Conservation (phyloP, 2,113 vertebrate genomes). For the Rhipidura dahli region DNA sequence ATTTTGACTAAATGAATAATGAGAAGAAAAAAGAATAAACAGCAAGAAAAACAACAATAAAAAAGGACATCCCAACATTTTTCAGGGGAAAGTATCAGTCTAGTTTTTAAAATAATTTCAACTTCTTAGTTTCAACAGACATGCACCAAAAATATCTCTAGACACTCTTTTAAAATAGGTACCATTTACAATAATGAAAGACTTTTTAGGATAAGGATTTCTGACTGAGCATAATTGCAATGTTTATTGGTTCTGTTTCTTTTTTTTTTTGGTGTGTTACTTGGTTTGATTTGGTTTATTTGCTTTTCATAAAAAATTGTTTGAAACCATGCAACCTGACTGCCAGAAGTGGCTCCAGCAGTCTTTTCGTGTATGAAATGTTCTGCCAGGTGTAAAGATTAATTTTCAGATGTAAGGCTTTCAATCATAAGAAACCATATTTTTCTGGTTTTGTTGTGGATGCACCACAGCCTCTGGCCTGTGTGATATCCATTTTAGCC, state of each 20-base stretch:
- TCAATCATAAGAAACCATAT: background rate
- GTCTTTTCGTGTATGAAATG: background rate
- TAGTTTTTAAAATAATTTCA: background rate
- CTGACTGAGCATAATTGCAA: background rate
- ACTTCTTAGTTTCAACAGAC: background rate
- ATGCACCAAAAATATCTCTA: background rate
- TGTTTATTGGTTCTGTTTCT: background rate
- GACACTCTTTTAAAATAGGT: background rate
- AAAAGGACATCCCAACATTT: rapidly evolving
- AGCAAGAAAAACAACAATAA: background rate
- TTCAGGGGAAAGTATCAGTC: background rate
- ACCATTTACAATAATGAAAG: background rate
- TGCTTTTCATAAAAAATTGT: background rate
- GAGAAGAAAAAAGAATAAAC: background rate
- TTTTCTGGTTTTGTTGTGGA: background rate
- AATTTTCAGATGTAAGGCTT: background rate
- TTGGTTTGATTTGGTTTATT: background rate
- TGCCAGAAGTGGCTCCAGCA: background rate
- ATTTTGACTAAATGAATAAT: background rate
- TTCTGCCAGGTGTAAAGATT: background rate
- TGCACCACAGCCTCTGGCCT: background rate
- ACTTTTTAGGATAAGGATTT: background rate
- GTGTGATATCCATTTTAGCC: background rate
- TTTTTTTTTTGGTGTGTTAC: background rate
- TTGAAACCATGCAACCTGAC: background rate